A percentile compares a stretch with the other conserved stretches of the same genome.
These are phyloP conservation scores for Otolemur crassicaudatus DNA, from an alignment of 2,797 vertebrate species.

Conservation along the genomic window DNA sequence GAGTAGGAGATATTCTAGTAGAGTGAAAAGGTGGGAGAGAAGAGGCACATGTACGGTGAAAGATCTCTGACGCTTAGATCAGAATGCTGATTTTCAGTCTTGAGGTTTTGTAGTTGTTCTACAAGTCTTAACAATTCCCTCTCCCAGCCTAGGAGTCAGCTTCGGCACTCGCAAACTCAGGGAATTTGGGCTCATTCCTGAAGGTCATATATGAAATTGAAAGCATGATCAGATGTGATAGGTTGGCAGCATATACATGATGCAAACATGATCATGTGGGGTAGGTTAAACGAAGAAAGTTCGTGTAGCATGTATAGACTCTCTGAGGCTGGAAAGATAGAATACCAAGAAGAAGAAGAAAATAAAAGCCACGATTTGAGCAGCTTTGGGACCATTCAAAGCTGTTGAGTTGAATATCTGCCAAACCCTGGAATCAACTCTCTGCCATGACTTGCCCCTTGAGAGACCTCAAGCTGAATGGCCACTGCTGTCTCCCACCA, in stretches of 20 bases:
- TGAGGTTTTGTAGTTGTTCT: background rate
- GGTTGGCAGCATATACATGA: fast-evolving
- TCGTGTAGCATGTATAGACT: background rate
- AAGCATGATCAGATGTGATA: background rate
- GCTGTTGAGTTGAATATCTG: background rate
- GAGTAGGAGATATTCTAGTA: background rate
- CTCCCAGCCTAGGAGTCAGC: background rate
- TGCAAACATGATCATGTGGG: background rate
- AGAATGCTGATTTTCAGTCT: background rate
- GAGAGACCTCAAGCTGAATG: background rate
- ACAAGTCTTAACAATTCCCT: background rate
- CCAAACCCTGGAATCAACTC: background rate
- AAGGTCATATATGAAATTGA: background rate
- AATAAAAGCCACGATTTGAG: background rate
- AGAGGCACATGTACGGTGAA: background rate
- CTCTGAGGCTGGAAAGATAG: background rate
- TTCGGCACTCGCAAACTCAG: background rate
- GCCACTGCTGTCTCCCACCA: background rate
- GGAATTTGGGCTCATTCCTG: background rate
- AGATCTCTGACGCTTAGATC: background rate
- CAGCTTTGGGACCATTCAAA: background rate
- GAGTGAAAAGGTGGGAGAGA: background rate
- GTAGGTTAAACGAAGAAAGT: background rate
- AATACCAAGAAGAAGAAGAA: background rate
- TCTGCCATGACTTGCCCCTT: background rate